A percentile compares a stretch with the other conserved stretches of the same genome.
These are phyloP conservation scores for Eristalinus sepulchralis DNA, from an alignment of 2,888 invertebrate genomes.

Conservation along the genomic window DNA sequence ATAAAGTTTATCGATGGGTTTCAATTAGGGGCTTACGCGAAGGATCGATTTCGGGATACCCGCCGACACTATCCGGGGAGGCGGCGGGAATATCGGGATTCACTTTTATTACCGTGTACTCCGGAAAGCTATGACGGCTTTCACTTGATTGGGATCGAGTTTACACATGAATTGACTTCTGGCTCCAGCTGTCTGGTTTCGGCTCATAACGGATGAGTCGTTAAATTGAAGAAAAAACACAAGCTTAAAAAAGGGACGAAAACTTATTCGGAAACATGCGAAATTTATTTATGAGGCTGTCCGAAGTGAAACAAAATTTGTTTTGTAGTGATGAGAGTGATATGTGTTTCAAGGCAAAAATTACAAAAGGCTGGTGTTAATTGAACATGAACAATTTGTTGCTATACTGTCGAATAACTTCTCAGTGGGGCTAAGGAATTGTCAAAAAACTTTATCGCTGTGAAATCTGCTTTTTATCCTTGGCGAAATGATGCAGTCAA, in stretches of 20 bases:
- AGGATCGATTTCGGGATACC: background rate
- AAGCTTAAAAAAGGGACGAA: background rate
- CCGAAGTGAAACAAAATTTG: background rate
- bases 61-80: background rate
- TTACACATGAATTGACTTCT: background rate
- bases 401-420: too few species aligned
- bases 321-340: background rate
- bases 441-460: too few species aligned
- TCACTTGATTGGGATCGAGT: background rate
- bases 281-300: background rate
- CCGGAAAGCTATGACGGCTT: background rate
- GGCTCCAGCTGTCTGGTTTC: background rate
- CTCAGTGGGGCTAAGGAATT: too few species aligned
- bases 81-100: background rate
- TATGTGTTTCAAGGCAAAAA: background rate
- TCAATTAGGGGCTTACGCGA: conserved; percentile 29
- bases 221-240: background rate
- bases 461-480: too few species aligned
- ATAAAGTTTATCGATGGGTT: conserved; percentile 33
- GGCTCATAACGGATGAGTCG: background rate
- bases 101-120: background rate
- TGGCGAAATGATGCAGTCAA: too few species aligned
- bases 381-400: too few species aligned
- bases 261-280: background rate
- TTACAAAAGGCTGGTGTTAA: too few species aligned